Evolutionary conservation across 2,888 invertebrate species (phyloP), one percentile per base, ranked within the genome.

Genomic region (Ophioninae sp.): DNA sequence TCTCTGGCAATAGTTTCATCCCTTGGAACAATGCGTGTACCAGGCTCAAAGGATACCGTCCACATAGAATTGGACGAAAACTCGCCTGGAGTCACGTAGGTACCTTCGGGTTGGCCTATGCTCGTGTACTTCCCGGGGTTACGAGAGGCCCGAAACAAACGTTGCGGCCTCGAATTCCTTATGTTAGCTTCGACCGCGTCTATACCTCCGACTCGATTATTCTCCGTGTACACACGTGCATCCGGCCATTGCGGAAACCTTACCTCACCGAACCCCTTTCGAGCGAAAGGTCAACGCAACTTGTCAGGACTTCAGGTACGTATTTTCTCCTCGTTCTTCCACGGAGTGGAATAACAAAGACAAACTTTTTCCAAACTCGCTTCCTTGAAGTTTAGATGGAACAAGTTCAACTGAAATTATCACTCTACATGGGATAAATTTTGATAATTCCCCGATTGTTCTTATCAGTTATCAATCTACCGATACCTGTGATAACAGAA

Each of bases 1-100:
- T 72, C 68, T 44, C 51, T 20, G 64, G 13, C 58, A 20, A 69
- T 74, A 74, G 77, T 81, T 77, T 68, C 81, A 61, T 68, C 78
- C 77, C 82, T 63, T 72, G 71, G 74, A 51, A 51, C 51, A 13
- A 74, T 74, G 51, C 73, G n/a, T 73, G 74, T 30, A 58, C 69
- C 44, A 44, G 23, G 65, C 30, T 71, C 51, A 58, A 37, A 65
- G 71, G 23, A 41, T 68, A 68, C 23, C 73, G 73, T 73, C 44
- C 61, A 67, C 20, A 39, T 23, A 44, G 39, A n/a, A 20, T 22
- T 58, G n/a, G 58, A 64, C 64, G 20, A 39, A 82, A 82, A 79
- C 74, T 82, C 63, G 44, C 74, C 37, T 10, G 37, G 69, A 79
- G 82, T 82, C 82, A 82, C 82, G 82, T n/a, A n/a, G n/a, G n/a